phyloP scores from a whole-genome alignment of 2,797 vertebrate genomes.

The Cygnus olor region DNA sequence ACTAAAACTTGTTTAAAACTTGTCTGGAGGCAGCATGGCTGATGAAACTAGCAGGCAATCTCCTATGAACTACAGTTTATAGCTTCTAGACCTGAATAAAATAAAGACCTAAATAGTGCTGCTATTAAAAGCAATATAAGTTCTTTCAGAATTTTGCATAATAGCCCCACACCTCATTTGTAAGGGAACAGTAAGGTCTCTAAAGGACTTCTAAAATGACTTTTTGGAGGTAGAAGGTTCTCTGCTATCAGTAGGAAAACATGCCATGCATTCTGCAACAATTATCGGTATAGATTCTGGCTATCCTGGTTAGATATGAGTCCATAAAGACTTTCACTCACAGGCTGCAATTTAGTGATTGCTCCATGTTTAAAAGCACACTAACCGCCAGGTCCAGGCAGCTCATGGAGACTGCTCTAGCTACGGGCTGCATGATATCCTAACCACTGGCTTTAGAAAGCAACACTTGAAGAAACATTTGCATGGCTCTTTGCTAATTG shows the following conservation, averaged over 20 bases:
- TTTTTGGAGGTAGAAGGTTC: conserved; percentile 36
- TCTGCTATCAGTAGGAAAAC: conserved; percentile 21
- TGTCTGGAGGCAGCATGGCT: neutral
- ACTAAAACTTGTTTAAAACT: neutral
- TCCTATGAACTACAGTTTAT: neutral
- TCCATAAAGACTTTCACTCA: conserved; percentile 29
- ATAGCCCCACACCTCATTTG: neutral
- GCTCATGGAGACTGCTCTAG: neutral
- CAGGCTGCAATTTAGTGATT: neutral
- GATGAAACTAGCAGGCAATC: neutral
- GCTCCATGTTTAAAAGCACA: neutral
- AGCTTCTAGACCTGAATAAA: conserved; percentile 25
- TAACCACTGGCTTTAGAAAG: neutral
- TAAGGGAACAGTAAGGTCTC: neutral
- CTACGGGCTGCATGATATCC: neutral
- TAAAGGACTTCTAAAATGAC: conserved; percentile 2
- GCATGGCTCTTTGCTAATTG: conserved; percentile 46
- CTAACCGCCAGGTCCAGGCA: neutral
- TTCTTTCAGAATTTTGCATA: conserved; percentile 13
- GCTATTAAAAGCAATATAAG: conserved; percentile 19
- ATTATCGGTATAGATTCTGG: neutral
- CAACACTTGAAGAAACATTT: neutral
- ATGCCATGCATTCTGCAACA: conserved; percentile 13
- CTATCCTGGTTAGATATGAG: neutral
- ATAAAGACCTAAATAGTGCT: neutral